phyloP scores from a whole-genome alignment of 2,888 invertebrate genomes.

The Cerastis leucographa region DNA sequence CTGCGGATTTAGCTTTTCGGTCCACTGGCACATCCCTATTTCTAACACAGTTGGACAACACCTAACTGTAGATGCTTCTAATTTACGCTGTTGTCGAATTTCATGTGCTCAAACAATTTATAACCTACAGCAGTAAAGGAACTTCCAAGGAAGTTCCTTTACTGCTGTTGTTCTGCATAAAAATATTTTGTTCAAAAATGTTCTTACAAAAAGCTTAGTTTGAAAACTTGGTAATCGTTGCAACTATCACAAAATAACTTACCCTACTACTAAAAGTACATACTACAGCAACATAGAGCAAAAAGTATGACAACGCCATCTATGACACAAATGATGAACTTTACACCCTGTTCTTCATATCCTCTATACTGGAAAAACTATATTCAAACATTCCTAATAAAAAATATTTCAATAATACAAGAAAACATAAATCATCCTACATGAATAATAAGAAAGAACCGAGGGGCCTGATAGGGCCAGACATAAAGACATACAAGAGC shows the following conservation, averaged over 20 bases:
- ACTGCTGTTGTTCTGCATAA: background rate
- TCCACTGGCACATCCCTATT: slow-evolving; percentile 29
- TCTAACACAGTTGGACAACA: slow-evolving; percentile 19
- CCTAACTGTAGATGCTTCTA: slow-evolving; percentile 13
- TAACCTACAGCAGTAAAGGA: too few relatives aligned
- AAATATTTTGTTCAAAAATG: background rate
- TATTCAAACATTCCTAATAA: too few relatives aligned
- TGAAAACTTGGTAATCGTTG: background rate
- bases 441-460: slow-evolving; percentile 53
- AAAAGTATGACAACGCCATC: too few relatives aligned
- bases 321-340: too few relatives aligned
- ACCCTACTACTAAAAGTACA: background rate
- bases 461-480: slow-evolving; percentile 42
- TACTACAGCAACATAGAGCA: too few relatives aligned
- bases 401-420: slow-evolving; percentile 14
- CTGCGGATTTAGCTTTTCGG: background rate
- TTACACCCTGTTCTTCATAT: too few relatives aligned
- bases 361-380: background rate
- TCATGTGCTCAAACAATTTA: slow-evolving; percentile 15
- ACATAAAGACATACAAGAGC: slow-evolving; percentile 50
- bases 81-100: slow-evolving; percentile 35
- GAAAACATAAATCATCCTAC: slow-evolving; percentile 48
- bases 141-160: background rate
- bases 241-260: background rate
- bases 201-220: background rate